Conservation (phyloP, 1,140 invertebrate genomes). For the Dendroctonus valens region DNA sequence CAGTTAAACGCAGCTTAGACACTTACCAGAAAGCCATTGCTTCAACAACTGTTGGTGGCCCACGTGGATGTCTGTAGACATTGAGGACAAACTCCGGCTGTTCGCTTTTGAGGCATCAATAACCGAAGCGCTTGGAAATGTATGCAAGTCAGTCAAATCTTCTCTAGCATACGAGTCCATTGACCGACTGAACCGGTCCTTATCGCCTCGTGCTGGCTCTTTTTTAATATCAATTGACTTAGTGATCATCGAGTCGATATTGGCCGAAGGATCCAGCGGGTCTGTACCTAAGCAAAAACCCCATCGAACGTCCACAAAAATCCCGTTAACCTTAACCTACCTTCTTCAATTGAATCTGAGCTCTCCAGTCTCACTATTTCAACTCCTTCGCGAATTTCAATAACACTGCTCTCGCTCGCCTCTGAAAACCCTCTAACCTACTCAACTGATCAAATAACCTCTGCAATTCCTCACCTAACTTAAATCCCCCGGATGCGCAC, state of each 20-base stretch:
- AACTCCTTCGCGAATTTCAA: conserved; percentile 15
- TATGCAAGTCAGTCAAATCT: too few species aligned
- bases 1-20: background rate
- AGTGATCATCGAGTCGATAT: conserved; percentile 17
- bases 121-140: too few species aligned
- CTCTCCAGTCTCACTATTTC: conserved; percentile 1
- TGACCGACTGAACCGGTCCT: conserved; percentile 4
- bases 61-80: background rate
- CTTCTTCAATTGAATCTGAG: conserved; percentile 26
- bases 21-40: conserved; percentile 5
- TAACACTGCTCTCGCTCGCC: background rate
- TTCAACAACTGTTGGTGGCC: conserved; percentile 5
- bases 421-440: background rate
- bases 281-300: conserved; percentile 37
- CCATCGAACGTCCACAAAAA: background rate
- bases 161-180: conserved; percentile 3
- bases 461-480: conserved; percentile 3
- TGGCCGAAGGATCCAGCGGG: conserved; percentile 33
- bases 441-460: background rate
- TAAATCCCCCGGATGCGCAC: conserved; percentile 16
- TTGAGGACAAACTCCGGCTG: too few species aligned
- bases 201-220: background rate
- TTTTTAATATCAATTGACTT: conserved; percentile 16
- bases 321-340: background rate
- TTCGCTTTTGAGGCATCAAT: too few species aligned